Conservation (phyloP, 2,797 vertebrate genomes). For the Cebuella pygmaea region DNA sequence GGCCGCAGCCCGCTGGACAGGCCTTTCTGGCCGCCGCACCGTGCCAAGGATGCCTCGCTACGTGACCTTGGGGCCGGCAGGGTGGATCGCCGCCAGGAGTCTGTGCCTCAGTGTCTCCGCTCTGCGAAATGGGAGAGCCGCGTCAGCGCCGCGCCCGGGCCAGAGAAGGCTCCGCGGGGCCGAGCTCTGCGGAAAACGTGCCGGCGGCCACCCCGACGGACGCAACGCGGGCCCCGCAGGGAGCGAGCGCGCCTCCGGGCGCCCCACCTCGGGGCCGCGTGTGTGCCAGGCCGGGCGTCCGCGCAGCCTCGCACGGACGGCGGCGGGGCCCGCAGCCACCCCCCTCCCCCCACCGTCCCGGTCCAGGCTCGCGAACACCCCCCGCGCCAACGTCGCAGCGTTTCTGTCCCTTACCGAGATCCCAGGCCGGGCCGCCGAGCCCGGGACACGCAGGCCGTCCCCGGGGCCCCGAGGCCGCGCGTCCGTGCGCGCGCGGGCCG, state of each 20-base stretch:
- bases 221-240: conserved; percentile 55
- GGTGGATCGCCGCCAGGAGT: conserved; percentile 28
- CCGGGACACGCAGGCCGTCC: conserved; percentile 63
- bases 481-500: conserved; percentile 68
- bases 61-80: conserved; percentile 77
- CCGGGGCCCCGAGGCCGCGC: conserved; percentile 69
- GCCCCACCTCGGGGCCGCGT: conserved; percentile 65
- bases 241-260: conserved; percentile 55
- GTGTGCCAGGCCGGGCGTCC: conserved; percentile 24
- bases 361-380: conserved; percentile 5
- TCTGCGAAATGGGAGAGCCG: conserved; percentile 70
- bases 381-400: neutral
- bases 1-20: conserved; percentile 46
- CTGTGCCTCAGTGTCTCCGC: conserved; percentile 67
- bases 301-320: conserved; percentile 66
- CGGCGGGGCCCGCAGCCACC: neutral
- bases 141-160: conserved; percentile 60
- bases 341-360: neutral
- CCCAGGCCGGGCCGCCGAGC: conserved; percentile 67
- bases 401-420: conserved; percentile 60
- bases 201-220: conserved; percentile 72
- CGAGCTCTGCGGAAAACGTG: conserved; percentile 72
- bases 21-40: conserved; percentile 13
- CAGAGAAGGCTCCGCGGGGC: conserved; percentile 40
- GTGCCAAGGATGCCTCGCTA: conserved; percentile 32